A percentile compares a stretch with the other conserved stretches of the same genome.
phyloP scores from a whole-genome alignment of 2,888 invertebrate species.

The Nomada lathburiana region DNA sequence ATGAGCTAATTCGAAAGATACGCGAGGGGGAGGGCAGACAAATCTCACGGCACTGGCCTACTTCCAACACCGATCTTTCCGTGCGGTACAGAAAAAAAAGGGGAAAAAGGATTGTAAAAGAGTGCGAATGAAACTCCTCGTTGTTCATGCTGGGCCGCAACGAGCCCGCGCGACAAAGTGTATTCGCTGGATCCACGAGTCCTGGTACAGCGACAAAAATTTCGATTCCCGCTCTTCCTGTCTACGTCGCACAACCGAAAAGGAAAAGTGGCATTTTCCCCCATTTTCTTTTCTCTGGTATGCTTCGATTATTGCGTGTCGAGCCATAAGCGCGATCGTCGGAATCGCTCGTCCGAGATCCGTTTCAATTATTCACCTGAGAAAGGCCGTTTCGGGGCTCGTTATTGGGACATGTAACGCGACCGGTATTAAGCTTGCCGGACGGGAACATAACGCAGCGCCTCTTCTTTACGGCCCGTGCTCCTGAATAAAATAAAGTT shows the following conservation, averaged over 20 bases:
- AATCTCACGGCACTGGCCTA: constrained; percentile 75
- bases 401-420: constrained; percentile 65
- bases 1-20: constrained; percentile 60
- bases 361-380: constrained; percentile 45
- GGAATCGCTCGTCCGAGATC: neutral
- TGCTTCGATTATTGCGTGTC: neutral
- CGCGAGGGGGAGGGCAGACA: constrained; percentile 53
- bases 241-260: constrained; percentile 20
- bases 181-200: constrained; percentile 20
- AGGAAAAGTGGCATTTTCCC: constrained; percentile 13
- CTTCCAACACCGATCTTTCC: constrained; percentile 47
- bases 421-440: constrained; percentile 56
- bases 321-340: too few species aligned
- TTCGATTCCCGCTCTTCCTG: constrained; percentile 16
- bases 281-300: too few species aligned
- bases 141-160: constrained; percentile 21
- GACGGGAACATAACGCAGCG: constrained; percentile 33
- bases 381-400: constrained; percentile 58
- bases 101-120: too few species aligned
- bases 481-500: constrained; percentile 22
- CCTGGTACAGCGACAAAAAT: neutral
- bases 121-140: constrained; percentile 4
- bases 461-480: constrained; percentile 18
- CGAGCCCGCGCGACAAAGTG: constrained; percentile 27
- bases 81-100: neutral